phyloP scores from a whole-genome alignment of 2,113 vertebrate genomes.

The Aptenodytes forsteri region DNA sequence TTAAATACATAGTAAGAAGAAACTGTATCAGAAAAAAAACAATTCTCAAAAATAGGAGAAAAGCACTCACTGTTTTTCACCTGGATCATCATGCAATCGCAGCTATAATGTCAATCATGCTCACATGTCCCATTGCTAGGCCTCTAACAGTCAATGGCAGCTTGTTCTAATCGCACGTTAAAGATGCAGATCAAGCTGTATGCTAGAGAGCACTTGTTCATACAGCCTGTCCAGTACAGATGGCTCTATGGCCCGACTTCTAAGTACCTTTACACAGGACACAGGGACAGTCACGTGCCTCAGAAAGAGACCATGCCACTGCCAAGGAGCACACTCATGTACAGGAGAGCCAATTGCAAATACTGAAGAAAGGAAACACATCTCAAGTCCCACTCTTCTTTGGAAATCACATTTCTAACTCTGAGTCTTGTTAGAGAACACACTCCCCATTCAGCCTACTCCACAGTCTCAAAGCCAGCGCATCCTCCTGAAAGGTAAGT shows the following conservation, averaged over 20 bases:
- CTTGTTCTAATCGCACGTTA: not conserved
- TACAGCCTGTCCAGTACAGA: not conserved
- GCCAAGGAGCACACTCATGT: not conserved
- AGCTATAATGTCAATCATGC: not conserved
- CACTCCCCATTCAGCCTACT: not conserved
- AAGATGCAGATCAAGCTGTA: not conserved
- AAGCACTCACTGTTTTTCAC: not conserved
- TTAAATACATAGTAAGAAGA: not conserved
- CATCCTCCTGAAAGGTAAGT: not conserved
- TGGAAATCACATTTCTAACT: not conserved
- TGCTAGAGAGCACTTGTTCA: not conserved
- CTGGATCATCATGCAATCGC: not conserved
- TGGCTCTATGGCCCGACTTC: not conserved
- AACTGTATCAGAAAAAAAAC: not conserved
- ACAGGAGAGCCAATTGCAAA: not conserved
- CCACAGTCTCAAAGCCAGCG: not conserved
- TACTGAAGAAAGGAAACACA: accelerated
- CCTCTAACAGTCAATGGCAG: not conserved
- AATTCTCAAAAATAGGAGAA: not conserved
- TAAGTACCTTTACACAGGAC: not conserved
- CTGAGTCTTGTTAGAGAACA: not conserved
- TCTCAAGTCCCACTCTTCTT: not conserved
- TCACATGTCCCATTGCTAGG: not conserved
- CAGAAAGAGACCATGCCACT: not conserved
- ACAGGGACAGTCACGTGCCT: not conserved